Base-by-base conservation (phyloP, 1,140 invertebrate species). In the Drosophila albomicans region DNA sequence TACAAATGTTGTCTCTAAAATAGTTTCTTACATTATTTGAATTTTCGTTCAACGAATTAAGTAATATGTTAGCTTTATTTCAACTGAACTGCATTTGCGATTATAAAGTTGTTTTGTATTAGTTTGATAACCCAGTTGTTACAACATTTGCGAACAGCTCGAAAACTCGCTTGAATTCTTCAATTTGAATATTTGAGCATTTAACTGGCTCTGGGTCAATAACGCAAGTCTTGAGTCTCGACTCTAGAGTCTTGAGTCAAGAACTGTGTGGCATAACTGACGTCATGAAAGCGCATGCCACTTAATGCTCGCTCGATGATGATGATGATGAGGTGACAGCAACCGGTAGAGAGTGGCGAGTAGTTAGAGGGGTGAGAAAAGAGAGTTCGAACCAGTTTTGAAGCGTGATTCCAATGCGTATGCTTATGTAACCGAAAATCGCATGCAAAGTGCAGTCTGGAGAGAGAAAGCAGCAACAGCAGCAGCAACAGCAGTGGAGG, bases 201-300 rank as follows among this genome's bases (percentile, higher is more conserved):
- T 51, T 45, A 68, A 38, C 30, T 56, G 71, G n/a, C 71, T 68
- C 41, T 74, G 49, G 71, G 71, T 74, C 71, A 74, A 69, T 74
- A 65, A 49, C 66, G 57, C 66, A 63, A 58, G 57, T 54, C 46
- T 13, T 59, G 64, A 54, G 46, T 25, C 20, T 16, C 20, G 11
- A 59, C 43, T 32, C 7, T 57, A 25, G 20, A 25, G 20, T 25
- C 20, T 25, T 25, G 20, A 25, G 35, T 52, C 15, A 54, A 74
- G 71, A 74, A 74, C 41, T 10, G 38, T 38, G 41, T 16, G 30
- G 15, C 41, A 30, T 38, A 57, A 35, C 41, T 69, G 71, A 74
- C 71, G 57, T 74, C 65, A 74, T 52, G 16, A 30, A 49, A 32
- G 45, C n/a, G 15, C 25, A 30, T 63, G 52, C 52, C 52, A 35